These are phyloP conservation scores for Psilanteris sp. DNA, from an alignment of 1,140 invertebrate species.

Conservation along the genomic window DNA sequence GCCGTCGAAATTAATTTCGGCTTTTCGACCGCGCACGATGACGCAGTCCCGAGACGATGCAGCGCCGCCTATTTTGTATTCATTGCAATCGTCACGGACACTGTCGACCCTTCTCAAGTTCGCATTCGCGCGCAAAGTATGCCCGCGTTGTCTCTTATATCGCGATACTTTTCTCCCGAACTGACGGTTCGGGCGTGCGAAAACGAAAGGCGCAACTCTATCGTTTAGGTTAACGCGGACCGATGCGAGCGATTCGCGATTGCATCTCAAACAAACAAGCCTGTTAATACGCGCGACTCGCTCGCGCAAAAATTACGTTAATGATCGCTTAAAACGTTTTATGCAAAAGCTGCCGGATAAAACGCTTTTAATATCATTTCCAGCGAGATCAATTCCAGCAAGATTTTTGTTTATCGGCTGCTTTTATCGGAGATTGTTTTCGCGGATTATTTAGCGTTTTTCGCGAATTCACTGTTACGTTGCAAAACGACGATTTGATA, in stretches of 20 bases:
- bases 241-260: constrained; percentile 45
- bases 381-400: too few relatives aligned
- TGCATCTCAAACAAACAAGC: constrained; percentile 55
- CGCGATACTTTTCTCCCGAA: constrained; percentile 28
- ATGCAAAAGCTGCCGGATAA: too few relatives aligned
- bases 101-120: constrained; percentile 53
- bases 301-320: too few relatives aligned
- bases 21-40: constrained; percentile 5
- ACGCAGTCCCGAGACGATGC: constrained; percentile 4
- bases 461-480: too few relatives aligned
- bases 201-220: constrained; percentile 42
- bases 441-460: too few relatives aligned
- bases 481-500: too few relatives aligned
- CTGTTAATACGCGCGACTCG: constrained; percentile 38
- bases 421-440: too few relatives aligned
- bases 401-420: too few relatives aligned
- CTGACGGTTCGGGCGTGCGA: constrained; percentile 37
- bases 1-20: constrained; percentile 23
- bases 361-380: too few relatives aligned
- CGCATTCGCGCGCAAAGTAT: constrained; percentile 25
- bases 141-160: constrained; percentile 31
- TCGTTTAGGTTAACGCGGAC: constrained; percentile 37
- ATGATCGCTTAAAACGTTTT: too few relatives aligned
- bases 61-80: constrained; percentile 26
- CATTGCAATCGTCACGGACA: constrained; percentile 44